A percentile compares a stretch with the other conserved stretches of the same genome.
Evolutionary conservation across 2,888 invertebrate species (phyloP).

Genomic region (Andrena bicolor): DNA sequence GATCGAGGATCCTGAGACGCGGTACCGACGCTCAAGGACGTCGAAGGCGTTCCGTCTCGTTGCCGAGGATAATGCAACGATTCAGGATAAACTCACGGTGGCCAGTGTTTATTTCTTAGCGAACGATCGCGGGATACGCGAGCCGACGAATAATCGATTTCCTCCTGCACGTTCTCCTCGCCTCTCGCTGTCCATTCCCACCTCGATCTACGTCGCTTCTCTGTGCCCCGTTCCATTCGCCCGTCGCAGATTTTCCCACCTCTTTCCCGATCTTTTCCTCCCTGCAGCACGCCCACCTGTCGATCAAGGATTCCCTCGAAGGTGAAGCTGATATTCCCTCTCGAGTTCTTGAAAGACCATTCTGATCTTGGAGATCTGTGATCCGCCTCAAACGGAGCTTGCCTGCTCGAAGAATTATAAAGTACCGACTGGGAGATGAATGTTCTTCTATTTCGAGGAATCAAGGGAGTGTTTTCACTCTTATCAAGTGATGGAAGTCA

Average conservation of each 20-base stretch:
- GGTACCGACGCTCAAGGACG: constrained; percentile 75
- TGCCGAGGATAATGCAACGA: constrained; percentile 84
- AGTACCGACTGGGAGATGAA: not conserved
- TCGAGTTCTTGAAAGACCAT: not conserved
- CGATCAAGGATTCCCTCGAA: constrained; percentile 24
- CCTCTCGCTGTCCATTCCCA: not conserved
- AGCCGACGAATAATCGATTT: constrained; percentile 68
- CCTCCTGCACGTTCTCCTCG: constrained; percentile 44
- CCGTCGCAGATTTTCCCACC: constrained; percentile 30
- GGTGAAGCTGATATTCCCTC: constrained; percentile 15
- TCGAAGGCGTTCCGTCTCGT: constrained; percentile 82
- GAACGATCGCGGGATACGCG: constrained; percentile 69
- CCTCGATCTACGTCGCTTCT: not conserved
- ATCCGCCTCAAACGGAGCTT: not conserved
- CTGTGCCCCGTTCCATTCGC: constrained; percentile 2
- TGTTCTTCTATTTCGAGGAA: not conserved
- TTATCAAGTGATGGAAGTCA: not conserved
- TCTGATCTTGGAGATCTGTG: too few species aligned
- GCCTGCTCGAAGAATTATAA: not conserved
- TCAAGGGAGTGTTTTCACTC: not conserved
- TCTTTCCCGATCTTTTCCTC: constrained; percentile 31
- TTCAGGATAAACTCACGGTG: constrained; percentile 77
- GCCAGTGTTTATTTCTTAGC: constrained; percentile 73
- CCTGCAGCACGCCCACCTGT: constrained; percentile 16
- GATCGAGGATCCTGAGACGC: constrained; percentile 53